Percentiles rank a stretch among this genome's conserved stretches.
These are phyloP conservation scores for Prionailurus bengalensis DNA, from an alignment of 2,113 vertebrate species.

Conservation along the genomic window DNA sequence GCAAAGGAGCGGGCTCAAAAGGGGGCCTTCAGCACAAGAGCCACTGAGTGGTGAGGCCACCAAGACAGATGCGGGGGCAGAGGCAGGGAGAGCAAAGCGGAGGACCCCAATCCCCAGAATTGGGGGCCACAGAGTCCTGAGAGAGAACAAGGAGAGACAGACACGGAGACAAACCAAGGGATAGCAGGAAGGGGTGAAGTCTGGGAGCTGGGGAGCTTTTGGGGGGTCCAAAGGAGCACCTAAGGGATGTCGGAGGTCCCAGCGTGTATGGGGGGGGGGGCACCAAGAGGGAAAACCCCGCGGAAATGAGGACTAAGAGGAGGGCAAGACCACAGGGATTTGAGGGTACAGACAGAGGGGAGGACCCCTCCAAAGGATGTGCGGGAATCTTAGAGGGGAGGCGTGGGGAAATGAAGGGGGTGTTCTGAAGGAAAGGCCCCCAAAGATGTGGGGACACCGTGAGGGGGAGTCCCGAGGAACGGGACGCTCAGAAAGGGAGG, in stretches of 20 bases:
- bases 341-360: not conserved
- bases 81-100: constrained; percentile 50
- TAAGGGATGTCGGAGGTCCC: not conserved
- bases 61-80: constrained; percentile 26
- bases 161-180: constrained; percentile 34
- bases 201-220: not conserved
- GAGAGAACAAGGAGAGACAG: constrained; percentile 60
- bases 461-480: not conserved
- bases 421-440: constrained; percentile 26
- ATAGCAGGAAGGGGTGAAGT: constrained; percentile 20
- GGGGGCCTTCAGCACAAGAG: constrained; percentile 1
- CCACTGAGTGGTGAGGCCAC: not conserved
- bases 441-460: not conserved
- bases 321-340: not conserved
- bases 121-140: not conserved
- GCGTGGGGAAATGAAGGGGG: not conserved
- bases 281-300: not conserved
- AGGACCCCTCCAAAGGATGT: constrained; percentile 27
- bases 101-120: not conserved
- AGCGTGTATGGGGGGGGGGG: not conserved
- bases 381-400: constrained; percentile 19
- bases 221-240: not conserved
- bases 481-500: constrained; percentile 4
- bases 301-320: not conserved
- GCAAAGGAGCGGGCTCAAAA: constrained; percentile 46